Evolutionary conservation across 2,797 vertebrate species (phyloP).

Genomic region (Oceanodroma leucorhoa): DNA sequence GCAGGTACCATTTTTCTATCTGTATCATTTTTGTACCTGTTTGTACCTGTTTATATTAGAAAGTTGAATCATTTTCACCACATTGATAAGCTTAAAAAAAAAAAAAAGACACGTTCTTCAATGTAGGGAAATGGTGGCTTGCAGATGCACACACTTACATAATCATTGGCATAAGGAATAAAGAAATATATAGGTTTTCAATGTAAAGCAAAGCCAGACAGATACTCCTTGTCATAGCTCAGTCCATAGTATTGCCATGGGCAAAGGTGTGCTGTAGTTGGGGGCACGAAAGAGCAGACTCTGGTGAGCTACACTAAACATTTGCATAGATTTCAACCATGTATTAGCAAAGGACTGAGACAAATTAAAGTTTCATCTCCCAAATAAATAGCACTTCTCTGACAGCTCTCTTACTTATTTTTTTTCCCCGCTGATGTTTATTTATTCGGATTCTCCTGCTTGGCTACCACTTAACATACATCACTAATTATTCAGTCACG

Average conservation of each 20-base stretch:
- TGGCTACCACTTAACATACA: neutral
- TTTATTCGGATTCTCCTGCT: neutral
- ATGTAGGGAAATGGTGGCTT: neutral
- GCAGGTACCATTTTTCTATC: neutral
- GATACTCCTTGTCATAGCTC: neutral
- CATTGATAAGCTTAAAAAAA: neutral
- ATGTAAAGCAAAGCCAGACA: neutral
- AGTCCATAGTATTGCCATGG: neutral
- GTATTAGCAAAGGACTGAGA: neutral
- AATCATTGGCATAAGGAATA: neutral
- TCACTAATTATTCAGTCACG: neutral
- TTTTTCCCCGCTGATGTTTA: neutral
- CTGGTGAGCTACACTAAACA: neutral
- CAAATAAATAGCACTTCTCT: neutral
- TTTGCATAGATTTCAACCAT: neutral
- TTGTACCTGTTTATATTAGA: neutral
- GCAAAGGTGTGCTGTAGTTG: neutral
- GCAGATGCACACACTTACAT: neutral
- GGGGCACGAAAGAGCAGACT: neutral
- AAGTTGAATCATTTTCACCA: neutral
- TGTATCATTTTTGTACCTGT: neutral
- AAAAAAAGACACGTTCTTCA: neutral
- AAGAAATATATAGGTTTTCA: neutral
- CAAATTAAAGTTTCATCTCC: neutral
- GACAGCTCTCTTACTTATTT: neutral